Evolutionary conservation across 2,888 invertebrate species (phyloP).

Genomic region (Brachyptera putata): DNA sequence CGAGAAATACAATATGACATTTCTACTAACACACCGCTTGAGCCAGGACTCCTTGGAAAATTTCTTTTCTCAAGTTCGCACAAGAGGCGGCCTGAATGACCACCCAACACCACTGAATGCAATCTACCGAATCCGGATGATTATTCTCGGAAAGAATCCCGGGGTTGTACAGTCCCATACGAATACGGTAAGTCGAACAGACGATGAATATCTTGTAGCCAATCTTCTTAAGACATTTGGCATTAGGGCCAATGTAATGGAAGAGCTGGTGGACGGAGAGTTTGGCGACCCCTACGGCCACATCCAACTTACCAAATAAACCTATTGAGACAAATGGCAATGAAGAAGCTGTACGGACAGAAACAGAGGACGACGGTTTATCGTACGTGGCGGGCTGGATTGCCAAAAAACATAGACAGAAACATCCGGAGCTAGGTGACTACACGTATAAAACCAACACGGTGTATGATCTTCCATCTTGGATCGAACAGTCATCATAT

Average conservation of each 20-base stretch:
- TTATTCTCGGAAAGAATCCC: slow-evolving; percentile 35
- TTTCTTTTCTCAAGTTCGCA: slow-evolving; percentile 33
- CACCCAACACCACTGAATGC: slow-evolving; percentile 35
- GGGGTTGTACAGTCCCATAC: slow-evolving; percentile 23
- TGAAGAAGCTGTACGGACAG: not conserved
- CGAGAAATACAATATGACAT: slow-evolving; percentile 25
- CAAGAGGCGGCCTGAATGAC: slow-evolving; percentile 34
- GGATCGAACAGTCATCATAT: slow-evolving; percentile 31
- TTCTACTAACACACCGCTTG: slow-evolving; percentile 34
- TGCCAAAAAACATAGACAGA: slow-evolving; percentile 29
- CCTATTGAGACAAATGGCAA: no score
- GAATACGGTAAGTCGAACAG: slow-evolving; percentile 7
- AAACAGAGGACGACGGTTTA: slow-evolving; percentile 24
- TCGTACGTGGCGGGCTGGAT: slow-evolving; percentile 32
- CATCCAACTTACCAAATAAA: not conserved
- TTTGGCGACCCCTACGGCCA: not conserved
- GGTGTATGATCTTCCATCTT: slow-evolving; percentile 30
- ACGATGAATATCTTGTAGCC: slow-evolving; percentile 28
- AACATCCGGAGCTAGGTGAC: slow-evolving; percentile 29
- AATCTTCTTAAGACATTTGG: slow-evolving; percentile 24
- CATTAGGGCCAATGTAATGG: slow-evolving; percentile 19
- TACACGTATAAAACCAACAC: slow-evolving; percentile 25
- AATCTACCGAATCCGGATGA: slow-evolving; percentile 32
- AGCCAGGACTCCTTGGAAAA: slow-evolving; percentile 35
- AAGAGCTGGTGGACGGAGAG: not conserved